Evolutionary conservation across 2,888 invertebrate species (phyloP), one percentile per base, ranked within the genome.

Genomic region (Leptinotarsa juncta): DNA sequence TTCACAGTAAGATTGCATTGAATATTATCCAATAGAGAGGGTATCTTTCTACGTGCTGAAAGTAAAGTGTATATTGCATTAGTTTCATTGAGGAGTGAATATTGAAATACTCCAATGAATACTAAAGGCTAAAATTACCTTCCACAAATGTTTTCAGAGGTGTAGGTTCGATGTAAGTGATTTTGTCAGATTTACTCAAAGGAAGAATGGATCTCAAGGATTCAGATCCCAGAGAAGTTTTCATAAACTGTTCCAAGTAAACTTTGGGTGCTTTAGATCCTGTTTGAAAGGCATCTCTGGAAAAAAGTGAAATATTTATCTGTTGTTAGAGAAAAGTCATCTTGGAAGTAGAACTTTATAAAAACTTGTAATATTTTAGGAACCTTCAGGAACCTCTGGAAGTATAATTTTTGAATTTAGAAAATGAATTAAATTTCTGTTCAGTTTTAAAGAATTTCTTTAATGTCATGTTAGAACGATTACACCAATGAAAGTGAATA

Each of bases 1-100:
- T 90, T 90, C 0, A 91, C 83, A 18, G 78, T 80, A 78, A 83
- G 82, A 18, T 83, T 82, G 70, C 86, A 85, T 26, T 75, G 74
- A 68, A 80, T 78, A 74, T 76, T 79, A n/a, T 71, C 72, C 72
- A 80, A 76, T 67, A 81, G 72, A 10, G 79, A 72, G 26, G 83
- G 80, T 65, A 81, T 78, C 10, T 55, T 70, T 69, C 82, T 68
- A 23, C 72, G 73, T 55, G 51, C 82, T 82, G 49, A 65, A 55
- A 77, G 73, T 48, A 65, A 62, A 73, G 18, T 26, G 70, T 55
- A 67, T 16, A 60, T 74, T 62, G 53, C 23, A 51, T 32, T 32
- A 32, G 7, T 32, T 7, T 32, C 7, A 32, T 60, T 71, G 42
- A 23, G 16, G 0, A 42, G 3, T 10, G 2, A 42, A 12, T 42